These are phyloP conservation scores for Pogoniulus pusillus DNA, from an alignment of 2,797 vertebrate genomes.

Conservation along the genomic window DNA sequence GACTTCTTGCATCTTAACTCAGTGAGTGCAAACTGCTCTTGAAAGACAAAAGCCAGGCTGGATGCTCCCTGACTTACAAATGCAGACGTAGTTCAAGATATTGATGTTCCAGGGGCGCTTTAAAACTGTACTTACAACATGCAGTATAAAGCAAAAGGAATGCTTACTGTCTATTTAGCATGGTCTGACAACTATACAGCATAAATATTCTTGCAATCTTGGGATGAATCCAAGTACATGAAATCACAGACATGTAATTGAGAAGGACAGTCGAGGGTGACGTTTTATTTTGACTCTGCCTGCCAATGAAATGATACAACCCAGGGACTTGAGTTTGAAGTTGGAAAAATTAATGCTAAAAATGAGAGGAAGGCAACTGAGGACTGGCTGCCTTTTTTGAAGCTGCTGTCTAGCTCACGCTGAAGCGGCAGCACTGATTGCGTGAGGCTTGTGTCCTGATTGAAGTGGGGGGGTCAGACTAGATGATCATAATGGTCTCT, in stretches of 20 bases:
- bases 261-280: slow-evolving; percentile 44
- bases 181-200: slow-evolving; percentile 6
- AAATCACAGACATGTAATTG: slow-evolving; percentile 29
- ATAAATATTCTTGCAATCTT: slow-evolving; percentile 31
- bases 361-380: neutral
- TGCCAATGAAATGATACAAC: slow-evolving; percentile 39
- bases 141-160: neutral
- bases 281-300: slow-evolving; percentile 44
- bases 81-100: neutral
- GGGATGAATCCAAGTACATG: slow-evolving; percentile 5
- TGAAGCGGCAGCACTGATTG: neutral
- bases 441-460: slow-evolving; percentile 21
- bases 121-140: neutral
- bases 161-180: slow-evolving; percentile 6
- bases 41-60: neutral
- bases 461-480: slow-evolving; percentile 48
- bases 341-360: slow-evolving; percentile 31
- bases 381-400: neutral
- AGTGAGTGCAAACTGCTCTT: neutral
- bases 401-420: neutral
- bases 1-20: neutral
- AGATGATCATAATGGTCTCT: slow-evolving; percentile 49
- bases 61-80: neutral
- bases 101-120: neutral
- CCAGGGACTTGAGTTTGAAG: neutral